Conservation (phyloP, 1,140 invertebrate species). For the Drosophila biarmipes region DNA sequence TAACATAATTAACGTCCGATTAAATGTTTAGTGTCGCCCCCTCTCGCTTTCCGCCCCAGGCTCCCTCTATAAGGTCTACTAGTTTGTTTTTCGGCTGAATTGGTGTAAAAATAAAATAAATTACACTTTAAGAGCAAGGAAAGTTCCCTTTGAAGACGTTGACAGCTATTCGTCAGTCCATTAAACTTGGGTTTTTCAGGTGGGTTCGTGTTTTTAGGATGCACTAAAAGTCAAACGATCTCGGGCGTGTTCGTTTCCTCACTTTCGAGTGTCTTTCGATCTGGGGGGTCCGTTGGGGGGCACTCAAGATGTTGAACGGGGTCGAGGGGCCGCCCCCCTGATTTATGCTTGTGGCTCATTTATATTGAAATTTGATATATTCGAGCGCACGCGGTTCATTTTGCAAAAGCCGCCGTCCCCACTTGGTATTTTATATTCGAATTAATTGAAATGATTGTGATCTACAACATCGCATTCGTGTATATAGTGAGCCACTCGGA, state of each 20-base stretch:
- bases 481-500: slow-evolving; percentile 18
- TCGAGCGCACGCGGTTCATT: slow-evolving; percentile 71
- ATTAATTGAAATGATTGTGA: slow-evolving; percentile 83
- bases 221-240: slow-evolving; percentile 62
- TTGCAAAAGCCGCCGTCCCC: slow-evolving; percentile 68
- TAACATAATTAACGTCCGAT: slow-evolving; percentile 81
- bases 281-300: slow-evolving; percentile 30
- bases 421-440: slow-evolving; percentile 78
- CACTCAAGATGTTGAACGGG: slow-evolving; percentile 4
- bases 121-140: slow-evolving; percentile 66
- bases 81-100: slow-evolving; percentile 23
- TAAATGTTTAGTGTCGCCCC: slow-evolving; percentile 58
- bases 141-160: slow-evolving; percentile 42
- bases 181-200: slow-evolving; percentile 47
- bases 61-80: neutral
- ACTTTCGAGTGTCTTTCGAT: slow-evolving; percentile 53
- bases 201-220: slow-evolving; percentile 40
- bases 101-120: slow-evolving; percentile 70
- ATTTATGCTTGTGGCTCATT: slow-evolving; percentile 77
- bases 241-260: slow-evolving; percentile 62
- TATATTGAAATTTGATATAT: slow-evolving; percentile 83
- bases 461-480: slow-evolving; percentile 65
- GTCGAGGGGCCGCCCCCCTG: slow-evolving; percentile 31
- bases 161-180: slow-evolving; percentile 78
- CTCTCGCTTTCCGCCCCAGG: neutral